Conservation (phyloP, 1,140 invertebrate species). For the Cherax quadricarinatus region DNA sequence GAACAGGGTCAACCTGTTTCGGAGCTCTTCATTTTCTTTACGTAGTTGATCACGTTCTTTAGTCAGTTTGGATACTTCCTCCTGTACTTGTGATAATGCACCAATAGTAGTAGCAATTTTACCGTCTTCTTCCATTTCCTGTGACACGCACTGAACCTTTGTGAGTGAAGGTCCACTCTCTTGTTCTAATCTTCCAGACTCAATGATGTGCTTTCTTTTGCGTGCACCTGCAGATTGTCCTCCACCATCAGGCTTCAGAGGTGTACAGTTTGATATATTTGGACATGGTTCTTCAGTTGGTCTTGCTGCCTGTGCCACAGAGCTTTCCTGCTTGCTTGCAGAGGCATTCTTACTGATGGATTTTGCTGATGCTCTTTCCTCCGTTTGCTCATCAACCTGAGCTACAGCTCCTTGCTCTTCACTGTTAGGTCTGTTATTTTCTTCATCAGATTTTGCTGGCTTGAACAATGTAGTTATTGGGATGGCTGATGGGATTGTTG, state of each 20-base stretch:
- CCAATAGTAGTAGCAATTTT: no score
- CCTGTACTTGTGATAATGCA: neutral
- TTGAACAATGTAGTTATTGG: neutral
- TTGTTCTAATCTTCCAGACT: neutral
- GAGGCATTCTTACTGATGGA: no score
- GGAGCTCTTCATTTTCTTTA: neutral
- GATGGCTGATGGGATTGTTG: neutral
- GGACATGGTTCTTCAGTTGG: no score
- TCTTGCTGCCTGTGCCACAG: no score
- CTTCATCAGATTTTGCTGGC: neutral
- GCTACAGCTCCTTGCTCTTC: neutral
- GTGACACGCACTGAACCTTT: neutral
- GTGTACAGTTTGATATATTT: no score
- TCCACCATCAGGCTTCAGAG: neutral
- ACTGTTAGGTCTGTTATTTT: neutral
- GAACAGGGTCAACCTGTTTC: constrained; percentile 1
- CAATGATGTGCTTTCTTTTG: neutral
- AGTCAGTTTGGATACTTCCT: no score
- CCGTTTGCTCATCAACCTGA: neutral
- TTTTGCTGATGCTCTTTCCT: neutral
- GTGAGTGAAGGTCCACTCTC: neutral
- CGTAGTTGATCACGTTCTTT: neutral
- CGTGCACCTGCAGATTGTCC: neutral
- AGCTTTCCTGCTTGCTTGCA: no score
- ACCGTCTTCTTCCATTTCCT: neutral